Evolutionary conservation across 2,888 invertebrate species (phyloP), one percentile per base, ranked within the genome.

Genomic region (Cerceris ruficornis): DNA sequence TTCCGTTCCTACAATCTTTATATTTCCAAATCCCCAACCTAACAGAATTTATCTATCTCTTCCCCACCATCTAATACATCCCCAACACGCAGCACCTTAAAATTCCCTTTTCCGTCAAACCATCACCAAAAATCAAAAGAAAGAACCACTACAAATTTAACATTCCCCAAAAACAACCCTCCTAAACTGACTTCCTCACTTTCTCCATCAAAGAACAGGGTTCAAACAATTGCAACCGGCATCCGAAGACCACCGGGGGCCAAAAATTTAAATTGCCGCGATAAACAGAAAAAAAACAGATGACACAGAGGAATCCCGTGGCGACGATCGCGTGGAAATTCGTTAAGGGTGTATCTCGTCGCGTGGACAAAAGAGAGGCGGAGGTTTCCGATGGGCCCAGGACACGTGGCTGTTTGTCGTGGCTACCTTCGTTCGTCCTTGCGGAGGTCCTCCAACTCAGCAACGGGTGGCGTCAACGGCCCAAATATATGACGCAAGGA

Each of bases 401-500:
- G 71, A 76, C 75, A 75, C 74, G 82, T 78, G 76, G 68, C 72
- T 74, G 68, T 70, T 81, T 78, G 69, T 52, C 62, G 43, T 17
- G 66, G 42, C 54, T 66, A 64, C 69, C 65, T 73, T 85, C 70
- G 65, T 74, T 85, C 90, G 89, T 89, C 90, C 89, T 91, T 91
- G 90, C 82, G 87, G 90, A 90, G 91, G 90, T 91, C 88, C 86
- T 88, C 88, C 86, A 89, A 88, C 90, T 62, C 78, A 61, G 17
- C 50, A 57, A 57, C 66, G 62, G 66, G 57, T 46, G 82, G 85
- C 87, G 91, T 90, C 89, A 90, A 91, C 84, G 88, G 81, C 90
- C 88, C 85, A 84, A 88, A 90, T 89, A 89, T 89, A 87, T 90
- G 89, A 90, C 91, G 90, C 90, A 90, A 90, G 90, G 72, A 69